These are phyloP conservation scores for Stegana nigrithorax DNA, from an alignment of 2,888 invertebrate species.

Conservation along the genomic window DNA sequence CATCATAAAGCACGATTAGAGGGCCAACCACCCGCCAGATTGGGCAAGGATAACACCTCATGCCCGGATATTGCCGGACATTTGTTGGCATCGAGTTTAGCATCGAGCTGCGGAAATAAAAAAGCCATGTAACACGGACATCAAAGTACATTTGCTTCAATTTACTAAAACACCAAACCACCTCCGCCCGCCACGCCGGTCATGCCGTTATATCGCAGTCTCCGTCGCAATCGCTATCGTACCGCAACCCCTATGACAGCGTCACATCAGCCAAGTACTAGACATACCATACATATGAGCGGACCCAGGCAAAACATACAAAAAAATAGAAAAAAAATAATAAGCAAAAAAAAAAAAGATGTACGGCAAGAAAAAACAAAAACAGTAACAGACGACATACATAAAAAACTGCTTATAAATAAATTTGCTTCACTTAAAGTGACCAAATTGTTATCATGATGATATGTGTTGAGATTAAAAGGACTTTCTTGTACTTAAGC, in stretches of 20 bases:
- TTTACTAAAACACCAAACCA: conserved; percentile 58
- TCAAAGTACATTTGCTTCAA: conserved; percentile 66
- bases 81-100: too few relatives aligned
- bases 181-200: neutral
- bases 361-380: too few relatives aligned
- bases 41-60: too few relatives aligned
- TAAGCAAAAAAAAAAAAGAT: neutral
- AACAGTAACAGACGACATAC: conserved; percentile 7
- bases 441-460: conserved; percentile 68
- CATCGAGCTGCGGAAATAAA: too few relatives aligned
- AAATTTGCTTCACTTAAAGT: conserved; percentile 68
- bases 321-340: conserved; percentile 22
- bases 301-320: conserved; percentile 17
- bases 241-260: too few relatives aligned
- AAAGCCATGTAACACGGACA: conserved; percentile 58
- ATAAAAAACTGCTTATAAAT: conserved; percentile 64
- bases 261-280: too few relatives aligned
- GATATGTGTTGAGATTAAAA: conserved; percentile 67
- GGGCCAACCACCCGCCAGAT: neutral
- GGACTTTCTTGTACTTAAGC: conserved; percentile 62
- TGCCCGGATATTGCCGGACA: conserved; percentile 23
- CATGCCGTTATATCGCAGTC: too few relatives aligned
- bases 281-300: too few relatives aligned
- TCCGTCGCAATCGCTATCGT: too few relatives aligned
- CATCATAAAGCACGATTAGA: conserved; percentile 66